Evolutionary conservation across 2,113 vertebrate genomes (phyloP).

Genomic region (Cyphotilapia sp.): DNA sequence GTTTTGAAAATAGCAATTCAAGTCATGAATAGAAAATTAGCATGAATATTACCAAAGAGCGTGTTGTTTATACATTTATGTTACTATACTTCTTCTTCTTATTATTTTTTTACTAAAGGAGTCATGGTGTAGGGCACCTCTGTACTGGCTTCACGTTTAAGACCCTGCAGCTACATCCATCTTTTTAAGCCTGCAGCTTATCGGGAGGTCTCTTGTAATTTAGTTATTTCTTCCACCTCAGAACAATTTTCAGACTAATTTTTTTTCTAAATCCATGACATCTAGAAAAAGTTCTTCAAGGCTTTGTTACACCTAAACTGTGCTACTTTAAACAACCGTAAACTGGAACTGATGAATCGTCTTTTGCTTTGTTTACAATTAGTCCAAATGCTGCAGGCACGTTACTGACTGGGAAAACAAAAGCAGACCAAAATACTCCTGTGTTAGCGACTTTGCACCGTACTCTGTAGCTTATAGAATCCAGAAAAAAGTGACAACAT

Average conservation of each 20-base stretch:
- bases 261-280: neutral
- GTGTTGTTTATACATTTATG: neutral
- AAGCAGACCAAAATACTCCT: neutral
- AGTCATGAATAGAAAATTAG: neutral
- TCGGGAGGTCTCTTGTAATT: neutral
- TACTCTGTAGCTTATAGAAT: neutral
- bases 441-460: neutral
- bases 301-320: neutral
- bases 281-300: neutral
- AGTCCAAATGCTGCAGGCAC: neutral
- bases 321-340: too few species aligned
- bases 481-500: neutral
- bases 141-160: neutral
- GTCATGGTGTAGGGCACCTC: neutral
- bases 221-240: neutral
- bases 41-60: neutral
- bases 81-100: fast-evolving
- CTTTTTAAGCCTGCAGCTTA: neutral
- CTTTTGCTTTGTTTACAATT: neutral
- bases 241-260: neutral
- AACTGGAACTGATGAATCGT: neutral
- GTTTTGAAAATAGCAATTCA: neutral
- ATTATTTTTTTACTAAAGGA: fast-evolving
- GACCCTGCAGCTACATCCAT: neutral
- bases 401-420: neutral